These are phyloP conservation scores for Betta splendens DNA, from an alignment of 2,797 vertebrate genomes.

Conservation along the genomic window DNA sequence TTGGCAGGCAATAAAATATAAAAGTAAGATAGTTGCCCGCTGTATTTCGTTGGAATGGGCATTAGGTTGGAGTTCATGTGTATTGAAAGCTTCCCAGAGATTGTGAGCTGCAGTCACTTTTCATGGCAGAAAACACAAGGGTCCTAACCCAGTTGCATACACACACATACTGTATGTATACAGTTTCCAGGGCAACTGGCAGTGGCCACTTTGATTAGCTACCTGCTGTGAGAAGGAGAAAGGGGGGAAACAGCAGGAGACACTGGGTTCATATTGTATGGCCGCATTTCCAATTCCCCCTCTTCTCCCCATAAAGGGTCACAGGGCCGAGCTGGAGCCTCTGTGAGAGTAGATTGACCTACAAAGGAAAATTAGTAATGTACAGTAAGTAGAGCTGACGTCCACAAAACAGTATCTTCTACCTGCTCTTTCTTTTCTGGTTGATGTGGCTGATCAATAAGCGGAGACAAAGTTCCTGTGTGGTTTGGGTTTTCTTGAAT, in stretches of 20 bases:
- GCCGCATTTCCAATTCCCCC: no score
- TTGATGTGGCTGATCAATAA: no score
- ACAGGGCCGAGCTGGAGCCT: no score
- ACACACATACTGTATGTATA: constrained; percentile 5
- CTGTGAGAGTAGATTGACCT: no score
- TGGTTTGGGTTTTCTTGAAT: no score
- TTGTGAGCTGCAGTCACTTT: background rate
- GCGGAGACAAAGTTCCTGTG: no score
- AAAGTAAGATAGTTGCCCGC: background rate
- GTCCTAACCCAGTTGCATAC: background rate
- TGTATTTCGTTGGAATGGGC: background rate
- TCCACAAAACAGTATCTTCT: no score
- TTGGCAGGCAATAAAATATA: background rate
- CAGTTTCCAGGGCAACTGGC: constrained; percentile 48
- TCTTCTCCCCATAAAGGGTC: no score
- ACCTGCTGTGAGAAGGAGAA: constrained; percentile 30
- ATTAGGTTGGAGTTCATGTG: background rate
- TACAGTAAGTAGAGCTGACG: no score
- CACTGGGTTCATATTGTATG: constrained; percentile 4
- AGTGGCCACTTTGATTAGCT: constrained; percentile 13
- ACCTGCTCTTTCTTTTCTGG: no score
- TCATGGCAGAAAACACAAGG: background rate
- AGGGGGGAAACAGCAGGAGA: constrained; percentile 5
- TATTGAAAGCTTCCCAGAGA: background rate
- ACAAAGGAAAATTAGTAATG: no score